Evolutionary conservation across 2,113 vertebrate genomes (phyloP), one percentile per base, ranked within the genome.

Genomic region (Melanerpes formicivorus): DNA sequence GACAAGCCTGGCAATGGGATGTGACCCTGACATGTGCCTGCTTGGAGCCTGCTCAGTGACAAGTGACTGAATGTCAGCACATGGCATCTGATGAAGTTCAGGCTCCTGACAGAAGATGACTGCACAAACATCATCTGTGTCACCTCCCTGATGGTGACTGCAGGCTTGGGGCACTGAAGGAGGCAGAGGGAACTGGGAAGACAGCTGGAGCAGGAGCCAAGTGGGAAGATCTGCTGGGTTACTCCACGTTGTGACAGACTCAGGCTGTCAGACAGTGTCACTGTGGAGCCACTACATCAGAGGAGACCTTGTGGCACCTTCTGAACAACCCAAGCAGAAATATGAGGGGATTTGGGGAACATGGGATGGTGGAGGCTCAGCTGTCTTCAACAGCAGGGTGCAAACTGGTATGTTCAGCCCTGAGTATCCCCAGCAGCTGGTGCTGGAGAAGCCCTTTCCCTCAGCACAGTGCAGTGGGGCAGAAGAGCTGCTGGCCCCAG

Each of bases 61-160:
- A 94, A 93, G 56, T 82, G 65, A 93, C 14, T 81, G 95, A 95
- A 95, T 94, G 94, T 95, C 95, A 97, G 90, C 91, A 92, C 95
- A 40, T 86, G 89, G 87, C 62, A 84, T 6, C 8, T 30, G 81
- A 56, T 84, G 96, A 85, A 93, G 94, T 50, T 50, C 90, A 55
- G 8, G 79, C 88, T 96, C 54, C 85, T 96, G 94, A 90, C 87
- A 14, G 69, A 96, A 96, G 86, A 88, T 37, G 74, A 93, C 87
- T 80, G 83, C 80, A 71, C 93, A 50, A 96, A 95, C 81, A 50
- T 79, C 34, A 78, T 59, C 94, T 83, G 81, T 93, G 96, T 54
- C 93, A 93, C 94, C 70, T 58, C 88, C 74, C 48, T 69, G 84
- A 67, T 64, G 52, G 80, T 58, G 92, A 59, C 60, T 64, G 60